Evolutionary conservation across 2,888 invertebrate genomes (phyloP), one percentile per base, ranked within the genome.

Genomic region (Aphodius granarius): DNA sequence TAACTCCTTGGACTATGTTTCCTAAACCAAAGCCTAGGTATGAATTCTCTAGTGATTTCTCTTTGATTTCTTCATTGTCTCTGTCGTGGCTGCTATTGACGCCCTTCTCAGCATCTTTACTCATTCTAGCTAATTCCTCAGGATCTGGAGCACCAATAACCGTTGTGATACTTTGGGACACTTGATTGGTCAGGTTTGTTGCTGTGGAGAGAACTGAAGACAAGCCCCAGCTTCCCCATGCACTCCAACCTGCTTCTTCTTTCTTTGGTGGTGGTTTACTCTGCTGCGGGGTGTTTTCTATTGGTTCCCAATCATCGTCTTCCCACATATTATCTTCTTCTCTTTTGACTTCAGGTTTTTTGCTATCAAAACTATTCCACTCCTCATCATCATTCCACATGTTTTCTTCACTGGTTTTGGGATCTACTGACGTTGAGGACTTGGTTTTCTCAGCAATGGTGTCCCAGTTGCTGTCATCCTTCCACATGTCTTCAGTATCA

Each of bases 111-210:
- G 79, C 77, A 79, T 65, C 65, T 19, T 77, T 83, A 79, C 86
- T 85, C 63, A 89, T 86, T 78, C 89, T 89, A 0, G 93, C 95
- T 75, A 96, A 82, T 83, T 95, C 94, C 83, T 92, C 94, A 0
- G 97, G 95, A 82, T 94, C 92, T 0, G 96, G 95, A 0, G 93
- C 94, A 2, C 96, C 96, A 62, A 97, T 85, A 13, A 94, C 93
- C 72, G 92, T 92, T 76, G 90, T 91, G 75, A 96, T 88, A 2
- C 96, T 95, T 87, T 96, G 93, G 63, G 94, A 94, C 43, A 97
- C 94, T 82, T 95, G 94, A 79, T 88, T 92, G 2, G 95, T 95
- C 73, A 97, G 88, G n/a, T 92, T 92, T 66, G 92, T 91, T 0
- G 96, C 97, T 5, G 94, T 91, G 76, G 91, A 93, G 22, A 97